These are phyloP conservation scores for Poecilia latipinna DNA, from an alignment of 2,113 vertebrate species.

Conservation along the genomic window DNA sequence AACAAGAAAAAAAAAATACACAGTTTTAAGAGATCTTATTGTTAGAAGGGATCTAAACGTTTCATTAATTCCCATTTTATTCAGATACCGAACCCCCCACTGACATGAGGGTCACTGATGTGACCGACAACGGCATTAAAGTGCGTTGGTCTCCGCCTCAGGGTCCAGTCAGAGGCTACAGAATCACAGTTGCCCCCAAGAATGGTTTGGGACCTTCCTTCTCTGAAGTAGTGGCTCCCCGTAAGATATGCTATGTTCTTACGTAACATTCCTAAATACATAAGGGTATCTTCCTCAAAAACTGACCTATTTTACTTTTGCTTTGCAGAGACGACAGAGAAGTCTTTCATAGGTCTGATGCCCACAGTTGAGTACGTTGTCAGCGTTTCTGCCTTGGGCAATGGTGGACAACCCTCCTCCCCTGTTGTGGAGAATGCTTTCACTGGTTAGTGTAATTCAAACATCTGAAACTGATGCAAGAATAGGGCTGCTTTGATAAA, in stretches of 20 bases:
- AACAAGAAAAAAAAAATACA: neutral
- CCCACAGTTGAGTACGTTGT: conserved; percentile 93
- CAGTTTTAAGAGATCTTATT: neutral
- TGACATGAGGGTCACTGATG: conserved; percentile 84
- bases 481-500: neutral
- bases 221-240: conserved; percentile 83
- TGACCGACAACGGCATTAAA: conserved; percentile 88
- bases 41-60: neutral
- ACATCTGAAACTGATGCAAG: neutral
- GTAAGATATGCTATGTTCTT: conserved; percentile 75
- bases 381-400: conserved; percentile 87
- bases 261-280: neutral
- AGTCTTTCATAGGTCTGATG: conserved; percentile 89
- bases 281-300: neutral
- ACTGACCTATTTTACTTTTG: neutral
- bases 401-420: conserved; percentile 83
- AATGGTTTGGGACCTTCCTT: conserved; percentile 86
- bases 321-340: conserved; percentile 86
- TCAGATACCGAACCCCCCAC: conserved; percentile 87
- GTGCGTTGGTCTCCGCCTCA: conserved; percentile 90
- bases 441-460: conserved; percentile 83
- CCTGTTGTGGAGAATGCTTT: conserved; percentile 87
- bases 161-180: conserved; percentile 90
- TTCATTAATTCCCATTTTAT: neutral
- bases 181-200: conserved; percentile 89